Evolutionary conservation across 2,113 vertebrate genomes (phyloP).

Genomic region (Malaclemys terrapin): DNA sequence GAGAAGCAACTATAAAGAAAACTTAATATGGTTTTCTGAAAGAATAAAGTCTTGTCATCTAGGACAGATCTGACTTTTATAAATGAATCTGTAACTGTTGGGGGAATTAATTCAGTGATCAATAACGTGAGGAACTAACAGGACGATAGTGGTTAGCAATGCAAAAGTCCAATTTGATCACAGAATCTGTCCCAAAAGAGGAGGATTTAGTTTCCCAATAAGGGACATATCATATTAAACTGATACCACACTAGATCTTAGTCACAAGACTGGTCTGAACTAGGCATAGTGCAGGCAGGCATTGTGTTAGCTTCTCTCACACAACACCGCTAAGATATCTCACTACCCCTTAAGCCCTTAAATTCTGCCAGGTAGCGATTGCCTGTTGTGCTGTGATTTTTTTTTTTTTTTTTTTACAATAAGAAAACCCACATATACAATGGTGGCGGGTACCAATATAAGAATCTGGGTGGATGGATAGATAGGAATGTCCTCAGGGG

Average conservation of each 20-base stretch:
- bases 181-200: neutral
- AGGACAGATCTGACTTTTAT: neutral
- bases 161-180: neutral
- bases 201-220: neutral
- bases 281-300: neutral
- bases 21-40: neutral
- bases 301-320: neutral
- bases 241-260: neutral
- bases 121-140: neutral
- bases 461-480: accelerated
- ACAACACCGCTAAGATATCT: too few relatives aligned
- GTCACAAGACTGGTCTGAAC: accelerated
- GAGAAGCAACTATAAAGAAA: neutral
- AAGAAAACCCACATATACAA: too few relatives aligned
- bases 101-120: neutral
- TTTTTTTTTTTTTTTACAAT: neutral
- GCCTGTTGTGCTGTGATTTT: neutral
- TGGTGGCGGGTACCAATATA: accelerated
- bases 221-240: neutral
- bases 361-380: neutral
- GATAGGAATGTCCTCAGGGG: neutral
- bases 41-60: accelerated
- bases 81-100: neutral
- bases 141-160: neutral
- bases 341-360: neutral